Base-by-base conservation (phyloP, 2,888 invertebrate species). In the Julus scanicus region DNA sequence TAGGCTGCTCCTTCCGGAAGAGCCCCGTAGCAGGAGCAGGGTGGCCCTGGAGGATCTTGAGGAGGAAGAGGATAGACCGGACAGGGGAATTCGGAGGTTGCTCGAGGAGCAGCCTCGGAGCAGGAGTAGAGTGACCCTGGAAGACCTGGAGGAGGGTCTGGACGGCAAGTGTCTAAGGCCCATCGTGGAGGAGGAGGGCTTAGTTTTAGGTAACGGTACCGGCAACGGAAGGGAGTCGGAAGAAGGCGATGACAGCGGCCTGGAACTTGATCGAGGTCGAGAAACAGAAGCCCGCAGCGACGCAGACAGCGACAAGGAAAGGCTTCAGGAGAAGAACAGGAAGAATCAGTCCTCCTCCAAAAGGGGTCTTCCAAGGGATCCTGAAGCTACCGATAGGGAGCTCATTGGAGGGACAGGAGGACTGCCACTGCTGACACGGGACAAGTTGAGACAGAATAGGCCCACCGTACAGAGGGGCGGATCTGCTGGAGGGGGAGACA, bases 211-310 rank as follows among this genome's bases (percentile, higher is more conserved):
- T 6, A n/a, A 6, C 0, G 71, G 71, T 2, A 37, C 39, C n/a
- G 48, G 20, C 8, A n/a, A 37, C n/a, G 37, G 88, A 2, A 37
- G 84, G 20, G 88, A 88, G 53, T 88, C 88, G 5, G 88, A 88
- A 84, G 88, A 88, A 37, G 88, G 88, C 0, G 88, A 88, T 17
- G 88, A 88, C 84, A 88, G 88, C 20, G 88, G 88, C 2, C 88
- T 88, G 39, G 88, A 88, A 20, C 88, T 88, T 20, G 88, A 88
- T 29, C 48, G 88, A 2, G 88, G 88, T 6, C 8, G 88, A 48
- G 88, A 88, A 29, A 84, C n/a, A 13, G 88, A 88, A 40, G 39
- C 63, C 37, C 4, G 87, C 5, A 71, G 87, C 39, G 88, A 88
- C 40, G 88, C 49, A n/a, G 88, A 88, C 48, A 88, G 88, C n/a